phyloP scores from a whole-genome alignment of 2,888 invertebrate species.

The Leucophenga montana region DNA sequence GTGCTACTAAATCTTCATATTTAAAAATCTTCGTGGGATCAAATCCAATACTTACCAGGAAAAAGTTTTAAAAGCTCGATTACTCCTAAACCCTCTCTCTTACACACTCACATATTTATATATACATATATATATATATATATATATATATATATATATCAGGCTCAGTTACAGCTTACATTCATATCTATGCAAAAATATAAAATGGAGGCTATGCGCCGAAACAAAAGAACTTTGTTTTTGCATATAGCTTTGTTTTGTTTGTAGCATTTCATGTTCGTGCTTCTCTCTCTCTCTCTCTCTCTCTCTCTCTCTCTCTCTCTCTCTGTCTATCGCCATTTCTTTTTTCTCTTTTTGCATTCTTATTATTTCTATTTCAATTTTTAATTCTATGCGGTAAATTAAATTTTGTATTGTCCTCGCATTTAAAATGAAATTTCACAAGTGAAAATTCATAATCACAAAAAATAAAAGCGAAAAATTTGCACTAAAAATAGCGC shows the following conservation, averaged over 20 bases:
- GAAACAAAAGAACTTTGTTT: constrained; percentile 13
- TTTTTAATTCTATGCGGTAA: constrained; percentile 58
- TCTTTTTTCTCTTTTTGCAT: constrained; percentile 24
- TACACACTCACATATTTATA: not conserved
- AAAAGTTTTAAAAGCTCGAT: too few species aligned
- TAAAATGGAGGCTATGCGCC: constrained; percentile 15
- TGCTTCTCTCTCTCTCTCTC: not conserved
- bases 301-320: not conserved
- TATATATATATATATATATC: not conserved
- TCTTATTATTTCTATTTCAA: constrained; percentile 42
- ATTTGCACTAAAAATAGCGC: too few species aligned
- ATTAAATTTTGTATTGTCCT: constrained; percentile 58
- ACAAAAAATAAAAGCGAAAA: constrained; percentile 2
- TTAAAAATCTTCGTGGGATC: too few species aligned
- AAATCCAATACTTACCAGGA: too few species aligned
- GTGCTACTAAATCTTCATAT: too few species aligned
- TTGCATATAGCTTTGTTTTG: not conserved
- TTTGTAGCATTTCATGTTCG: not conserved
- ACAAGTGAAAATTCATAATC: constrained; percentile 43
- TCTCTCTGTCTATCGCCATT: not conserved
- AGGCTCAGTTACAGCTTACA: not conserved
- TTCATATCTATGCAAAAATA: not conserved
- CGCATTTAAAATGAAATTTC: constrained; percentile 47
- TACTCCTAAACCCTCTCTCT: too few species aligned
- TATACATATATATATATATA: not conserved